Evolutionary conservation across 2,113 vertebrate species (phyloP).

Genomic region (Zosterops lateralis): DNA sequence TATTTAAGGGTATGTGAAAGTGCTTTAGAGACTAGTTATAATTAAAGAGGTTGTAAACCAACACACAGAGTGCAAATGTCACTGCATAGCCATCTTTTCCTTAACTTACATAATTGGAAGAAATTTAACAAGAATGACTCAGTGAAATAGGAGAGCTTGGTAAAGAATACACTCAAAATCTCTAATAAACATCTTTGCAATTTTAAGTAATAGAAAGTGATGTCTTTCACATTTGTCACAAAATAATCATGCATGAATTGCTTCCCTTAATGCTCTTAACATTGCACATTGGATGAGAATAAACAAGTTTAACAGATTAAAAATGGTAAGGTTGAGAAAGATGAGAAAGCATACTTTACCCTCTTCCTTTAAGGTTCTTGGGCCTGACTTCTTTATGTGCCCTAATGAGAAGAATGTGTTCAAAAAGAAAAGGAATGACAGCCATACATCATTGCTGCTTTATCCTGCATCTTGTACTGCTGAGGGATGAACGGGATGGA

Average conservation of each 20-base stretch:
- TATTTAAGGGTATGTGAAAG: slow-evolving; percentile 72
- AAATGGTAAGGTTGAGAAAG: neutral
- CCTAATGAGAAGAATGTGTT: neutral
- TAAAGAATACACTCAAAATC: neutral
- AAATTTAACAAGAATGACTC: neutral
- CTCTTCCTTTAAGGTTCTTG: neutral
- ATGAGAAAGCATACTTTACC: neutral
- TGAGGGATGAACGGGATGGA: neutral
- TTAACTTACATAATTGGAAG: neutral
- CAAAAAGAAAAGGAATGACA: neutral
- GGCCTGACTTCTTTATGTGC: neutral
- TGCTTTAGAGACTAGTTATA: slow-evolving; percentile 66
- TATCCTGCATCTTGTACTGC: neutral
- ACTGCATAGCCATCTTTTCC: neutral
- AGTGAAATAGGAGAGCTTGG: neutral
- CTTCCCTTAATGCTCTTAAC: neutral
- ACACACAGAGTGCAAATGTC: slow-evolving; percentile 22
- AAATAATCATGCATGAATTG: neutral
- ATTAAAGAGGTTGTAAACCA: slow-evolving; percentile 73
- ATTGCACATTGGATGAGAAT: neutral
- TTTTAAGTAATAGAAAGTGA: neutral
- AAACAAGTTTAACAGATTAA: neutral
- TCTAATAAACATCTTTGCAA: neutral
- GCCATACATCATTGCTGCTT: neutral
- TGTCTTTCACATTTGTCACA: neutral